Base-by-base conservation (phyloP, 37 sponge, comb jelly and placozoan species). In the Chondrilla cf. caribensis region DNA sequence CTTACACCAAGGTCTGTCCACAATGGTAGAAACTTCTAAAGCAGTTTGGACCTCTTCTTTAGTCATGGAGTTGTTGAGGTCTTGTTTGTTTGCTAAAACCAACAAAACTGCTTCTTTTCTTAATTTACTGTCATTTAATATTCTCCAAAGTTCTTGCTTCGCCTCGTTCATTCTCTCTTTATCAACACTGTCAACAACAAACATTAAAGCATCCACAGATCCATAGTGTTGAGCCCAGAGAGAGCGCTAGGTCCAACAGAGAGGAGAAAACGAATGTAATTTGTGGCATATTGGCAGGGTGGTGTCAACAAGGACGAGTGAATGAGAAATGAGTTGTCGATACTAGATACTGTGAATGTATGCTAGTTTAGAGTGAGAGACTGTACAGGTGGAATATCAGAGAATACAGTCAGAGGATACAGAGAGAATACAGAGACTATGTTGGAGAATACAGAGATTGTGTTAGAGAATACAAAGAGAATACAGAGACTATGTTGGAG, bases 41-140 rank as follows among this genome's bases (percentile, higher is more conserved):
- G 58, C 54, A n/a, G 60, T 62, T 21, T 58, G 47, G 9, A 85
- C 54, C 36, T 85, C 80, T 43, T 80, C 68, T 8, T 26, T 2
- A 32, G 65, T 60, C 80, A 85, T 28, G 1, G 67, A 28, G 25
- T 28, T 28, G 28, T 44, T 41, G 25, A 85, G 44, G 57, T 85
- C 86, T 24, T 85, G 86, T 55, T 85, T 85, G 57, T 85, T 85
- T 25, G 86, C 86, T 19, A 85, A 22, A 17, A 85, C 86, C 6
- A 85, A 58, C 0, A 85, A 9, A 6, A 81, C 37, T 28, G 86
- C 86, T 26, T 85, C 80, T 33, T 80, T 60, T 21, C 76, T 39
- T 4, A 85, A 51, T 39, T 57, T 28, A 6, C 83, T 29, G 39
- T 85, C 86, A 15, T 72, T 60, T 42, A 85, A 22, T 25, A 81